Evolutionary conservation across 2,888 invertebrate genomes (phyloP).

Genomic region (Diarsia mendica): DNA sequence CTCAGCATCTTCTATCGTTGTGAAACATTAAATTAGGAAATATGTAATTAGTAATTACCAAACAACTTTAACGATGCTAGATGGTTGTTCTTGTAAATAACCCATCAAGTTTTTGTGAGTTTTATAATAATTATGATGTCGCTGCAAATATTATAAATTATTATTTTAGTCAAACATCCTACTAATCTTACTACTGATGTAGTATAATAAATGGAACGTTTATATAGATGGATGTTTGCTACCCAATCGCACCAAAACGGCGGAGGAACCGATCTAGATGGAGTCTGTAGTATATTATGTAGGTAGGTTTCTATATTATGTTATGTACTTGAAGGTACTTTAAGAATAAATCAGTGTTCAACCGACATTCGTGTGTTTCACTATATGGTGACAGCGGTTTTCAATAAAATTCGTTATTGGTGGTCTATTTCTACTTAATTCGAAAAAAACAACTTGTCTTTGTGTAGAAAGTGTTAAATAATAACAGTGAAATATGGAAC

Average conservation of each 20-base stretch:
- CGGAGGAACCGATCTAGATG: not conserved
- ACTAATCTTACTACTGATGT: not conserved
- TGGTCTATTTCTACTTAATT: too few relatives aligned
- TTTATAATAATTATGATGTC: not conserved
- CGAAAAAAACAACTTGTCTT: too few relatives aligned
- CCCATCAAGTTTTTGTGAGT: not conserved
- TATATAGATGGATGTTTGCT: not conserved
- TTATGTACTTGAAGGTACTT: too few relatives aligned
- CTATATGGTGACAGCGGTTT: too few relatives aligned
- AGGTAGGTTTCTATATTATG: too few relatives aligned
- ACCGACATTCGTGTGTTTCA: too few relatives aligned
- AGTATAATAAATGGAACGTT: not conserved
- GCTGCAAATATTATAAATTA: too few relatives aligned
- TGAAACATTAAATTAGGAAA: not conserved
- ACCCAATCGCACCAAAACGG: not conserved
- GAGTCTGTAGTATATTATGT: too few relatives aligned
- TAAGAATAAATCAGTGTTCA: too few relatives aligned
- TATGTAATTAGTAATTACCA: not conserved
- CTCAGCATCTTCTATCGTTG: not conserved
- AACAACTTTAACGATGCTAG: not conserved
- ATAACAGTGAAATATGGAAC: too few relatives aligned
- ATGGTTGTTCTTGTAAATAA: not conserved
- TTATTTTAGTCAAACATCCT: not conserved
- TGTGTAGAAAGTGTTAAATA: too few relatives aligned
- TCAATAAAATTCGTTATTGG: too few relatives aligned